Percentiles rank a stretch among this genome's conserved stretches.
These are phyloP conservation scores for Nothobranchius furzeri DNA, from an alignment of 2,113 vertebrate species.

Conservation along the genomic window DNA sequence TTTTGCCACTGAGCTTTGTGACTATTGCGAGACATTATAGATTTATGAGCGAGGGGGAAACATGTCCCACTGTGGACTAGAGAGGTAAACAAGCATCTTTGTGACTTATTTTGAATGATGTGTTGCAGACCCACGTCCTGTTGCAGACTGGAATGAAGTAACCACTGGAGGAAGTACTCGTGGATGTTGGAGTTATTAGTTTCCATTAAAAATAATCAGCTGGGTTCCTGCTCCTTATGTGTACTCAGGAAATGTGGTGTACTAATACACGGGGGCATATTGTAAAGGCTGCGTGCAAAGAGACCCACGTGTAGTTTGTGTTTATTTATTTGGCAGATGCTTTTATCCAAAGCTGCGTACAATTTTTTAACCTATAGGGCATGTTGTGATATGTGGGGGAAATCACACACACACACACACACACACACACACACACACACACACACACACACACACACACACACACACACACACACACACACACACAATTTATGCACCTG, in stretches of 20 bases:
- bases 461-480: too few species aligned
- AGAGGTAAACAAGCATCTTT: constrained; percentile 54
- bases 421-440: too few species aligned
- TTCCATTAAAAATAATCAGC: constrained; percentile 21
- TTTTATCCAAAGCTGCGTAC: too few species aligned
- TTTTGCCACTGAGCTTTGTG: constrained; percentile 20
- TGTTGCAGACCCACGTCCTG: constrained; percentile 32
- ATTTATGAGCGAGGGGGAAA: constrained; percentile 44
- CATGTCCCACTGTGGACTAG: constrained; percentile 46
- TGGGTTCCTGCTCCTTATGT: constrained; percentile 18
- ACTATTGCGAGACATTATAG: constrained; percentile 26
- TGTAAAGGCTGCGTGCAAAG: constrained; percentile 22
- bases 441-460: too few species aligned
- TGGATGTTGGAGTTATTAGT: constrained; percentile 31
- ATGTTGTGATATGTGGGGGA: too few species aligned
- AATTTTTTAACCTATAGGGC: too few species aligned
- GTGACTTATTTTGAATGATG: constrained; percentile 30
- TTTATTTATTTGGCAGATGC: too few species aligned
- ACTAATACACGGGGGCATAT: constrained; percentile 18
- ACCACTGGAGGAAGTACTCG: constrained; percentile 17
- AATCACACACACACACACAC: too few species aligned
- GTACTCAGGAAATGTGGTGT: constrained; percentile 19
- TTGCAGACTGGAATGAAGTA: constrained; percentile 48
- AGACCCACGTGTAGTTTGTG: not conserved
- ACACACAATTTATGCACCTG: too few species aligned